Evolutionary conservation across 2,797 vertebrate genomes (phyloP).

Genomic region (Labeo calbasu): DNA sequence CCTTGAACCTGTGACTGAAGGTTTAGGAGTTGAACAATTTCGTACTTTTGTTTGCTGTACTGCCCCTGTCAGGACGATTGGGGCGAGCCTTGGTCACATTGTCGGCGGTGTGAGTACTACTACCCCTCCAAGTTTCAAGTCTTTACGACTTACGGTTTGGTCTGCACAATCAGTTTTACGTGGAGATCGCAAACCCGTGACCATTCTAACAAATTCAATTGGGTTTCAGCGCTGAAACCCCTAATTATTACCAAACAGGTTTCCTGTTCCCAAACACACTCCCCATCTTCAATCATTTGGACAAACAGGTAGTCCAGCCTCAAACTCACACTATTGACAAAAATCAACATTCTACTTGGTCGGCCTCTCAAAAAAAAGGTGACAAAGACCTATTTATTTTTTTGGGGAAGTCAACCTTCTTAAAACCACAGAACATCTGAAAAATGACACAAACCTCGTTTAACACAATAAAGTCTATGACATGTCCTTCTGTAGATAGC

Average conservation of each 20-base stretch:
- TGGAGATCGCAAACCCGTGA: no score
- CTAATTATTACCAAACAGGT: neutral
- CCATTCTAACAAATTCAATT: no score
- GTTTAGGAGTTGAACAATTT: no score
- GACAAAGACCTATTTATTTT: neutral
- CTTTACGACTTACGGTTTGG: no score
- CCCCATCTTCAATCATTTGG: neutral
- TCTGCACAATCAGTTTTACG: no score
- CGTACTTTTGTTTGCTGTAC: no score
- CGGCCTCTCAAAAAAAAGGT: neutral
- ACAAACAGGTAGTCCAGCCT: neutral
- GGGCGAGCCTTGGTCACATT: no score
- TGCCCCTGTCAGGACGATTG: no score
- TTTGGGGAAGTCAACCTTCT: neutral
- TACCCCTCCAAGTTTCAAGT: no score
- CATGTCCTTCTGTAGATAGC: neutral
- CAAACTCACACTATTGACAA: neutral
- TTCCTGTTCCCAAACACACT: neutral
- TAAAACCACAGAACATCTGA: neutral
- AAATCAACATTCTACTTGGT: neutral
- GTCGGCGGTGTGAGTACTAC: no score
- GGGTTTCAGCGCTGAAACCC: no score
- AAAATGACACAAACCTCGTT: neutral
- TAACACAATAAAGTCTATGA: neutral
- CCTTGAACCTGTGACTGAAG: no score